These are phyloP conservation scores for Bradypodion pumilum DNA, from an alignment of 2,797 vertebrate species.

Conservation along the genomic window DNA sequence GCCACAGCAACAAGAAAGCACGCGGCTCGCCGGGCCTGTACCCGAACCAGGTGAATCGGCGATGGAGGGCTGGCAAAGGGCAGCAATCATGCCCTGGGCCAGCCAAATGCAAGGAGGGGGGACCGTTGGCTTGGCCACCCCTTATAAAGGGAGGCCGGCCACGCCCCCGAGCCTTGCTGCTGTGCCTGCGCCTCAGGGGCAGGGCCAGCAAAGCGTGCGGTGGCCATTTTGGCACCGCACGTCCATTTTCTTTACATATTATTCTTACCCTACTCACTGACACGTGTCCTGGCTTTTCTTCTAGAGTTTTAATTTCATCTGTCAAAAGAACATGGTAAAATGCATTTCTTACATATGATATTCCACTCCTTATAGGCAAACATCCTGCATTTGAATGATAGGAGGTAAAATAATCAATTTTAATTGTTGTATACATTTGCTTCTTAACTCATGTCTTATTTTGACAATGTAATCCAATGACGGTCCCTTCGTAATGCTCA, in stretches of 20 bases:
- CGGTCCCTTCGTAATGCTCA: background rate
- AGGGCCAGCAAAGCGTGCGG: too few relatives aligned
- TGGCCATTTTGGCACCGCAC: too few relatives aligned
- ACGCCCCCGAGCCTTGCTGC: too few relatives aligned
- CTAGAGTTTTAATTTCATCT: background rate
- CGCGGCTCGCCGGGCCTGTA: too few relatives aligned
- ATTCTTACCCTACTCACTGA: conserved; percentile 2
- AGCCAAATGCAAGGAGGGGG: too few relatives aligned
- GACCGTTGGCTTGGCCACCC: too few relatives aligned
- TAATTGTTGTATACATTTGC: background rate
- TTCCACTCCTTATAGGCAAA: conserved; percentile 5
- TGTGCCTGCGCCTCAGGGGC: too few relatives aligned
- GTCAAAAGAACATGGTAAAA: background rate
- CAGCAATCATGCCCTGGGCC: too few relatives aligned
- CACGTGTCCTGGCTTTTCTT: background rate
- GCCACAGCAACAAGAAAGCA: too few relatives aligned
- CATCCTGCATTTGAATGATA: background rate
- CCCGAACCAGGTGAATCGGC: too few relatives aligned
- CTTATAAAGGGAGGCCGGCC: too few relatives aligned
- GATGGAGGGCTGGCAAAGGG: too few relatives aligned
- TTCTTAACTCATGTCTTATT: background rate
- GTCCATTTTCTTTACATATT: background rate
- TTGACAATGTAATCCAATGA: background rate
- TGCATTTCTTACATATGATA: background rate
- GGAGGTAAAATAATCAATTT: background rate